Evolutionary conservation across 2,797 vertebrate genomes (phyloP), one percentile per base, ranked within the genome.

Genomic region (Diplodus sargus): DNA sequence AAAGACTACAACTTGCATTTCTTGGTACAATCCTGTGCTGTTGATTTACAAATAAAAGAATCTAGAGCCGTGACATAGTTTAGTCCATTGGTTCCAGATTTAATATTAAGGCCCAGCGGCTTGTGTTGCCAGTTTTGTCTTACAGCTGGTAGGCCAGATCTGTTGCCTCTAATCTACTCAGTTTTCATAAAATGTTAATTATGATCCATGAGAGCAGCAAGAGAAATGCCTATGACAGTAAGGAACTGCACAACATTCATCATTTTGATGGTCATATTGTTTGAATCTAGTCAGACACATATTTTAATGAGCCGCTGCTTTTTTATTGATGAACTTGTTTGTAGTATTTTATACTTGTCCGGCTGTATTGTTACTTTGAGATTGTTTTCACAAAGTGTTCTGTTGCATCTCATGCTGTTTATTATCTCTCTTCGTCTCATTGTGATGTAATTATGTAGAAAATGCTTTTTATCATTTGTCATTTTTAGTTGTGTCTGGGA

Each of bases 381-480:
- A 45, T 11, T 13, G n/a, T n/a, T 17, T n/a, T 0, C 10, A 51
- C 28, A 58, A 43, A 49, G 45, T 34, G 22, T 47, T 28, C 7
- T 67, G 16, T 23, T 51, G 28, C 57, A 43, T 58, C 47, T 34
- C 10, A 9, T 22, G 5, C 30, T 17, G 18, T 56, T 34, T 49
- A 8, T n/a, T 13, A 47, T 30, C 42, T n/a, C 17, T 48, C 4
- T 45, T 23, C 15, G 49, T 10, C 63, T 49, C 25, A 54, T 17
- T 48, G 57, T 13, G 5, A 28, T 13, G 25, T 63, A 18, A 47
- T 66, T 52, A 52, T 51, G 8, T 18, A 13, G 3, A 53, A 45
- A 43, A 56, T 4, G 0, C 5, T 57, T 67, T 57, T 51, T 34
- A 16, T 49, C 22, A 62, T 56, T 57, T 76, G 56, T 71, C 56